These are phyloP conservation scores for Limulus polyphemus DNA, from an alignment of 2,888 invertebrate species.

Conservation along the genomic window DNA sequence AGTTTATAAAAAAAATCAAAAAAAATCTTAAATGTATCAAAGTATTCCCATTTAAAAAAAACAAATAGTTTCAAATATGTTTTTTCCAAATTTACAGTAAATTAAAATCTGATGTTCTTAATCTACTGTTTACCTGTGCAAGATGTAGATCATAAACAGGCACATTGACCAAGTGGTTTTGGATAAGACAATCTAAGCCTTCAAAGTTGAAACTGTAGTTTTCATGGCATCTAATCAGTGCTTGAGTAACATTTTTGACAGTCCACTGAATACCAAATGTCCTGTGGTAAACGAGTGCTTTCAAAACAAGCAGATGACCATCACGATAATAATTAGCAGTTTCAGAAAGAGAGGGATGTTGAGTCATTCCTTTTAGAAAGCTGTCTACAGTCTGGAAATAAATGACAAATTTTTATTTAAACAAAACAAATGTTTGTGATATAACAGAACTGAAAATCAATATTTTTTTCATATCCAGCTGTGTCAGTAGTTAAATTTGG, in stretches of 20 bases:
- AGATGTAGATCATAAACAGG: constrained; percentile 67
- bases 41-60: too few relatives aligned
- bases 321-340: constrained; percentile 63
- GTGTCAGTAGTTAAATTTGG: too few relatives aligned
- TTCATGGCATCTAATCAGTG: constrained; percentile 71
- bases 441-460: too few relatives aligned
- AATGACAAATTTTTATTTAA: neutral
- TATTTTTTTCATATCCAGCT: too few relatives aligned
- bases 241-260: constrained; percentile 73
- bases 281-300: constrained; percentile 71
- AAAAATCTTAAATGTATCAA: too few relatives aligned
- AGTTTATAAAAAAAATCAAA: too few relatives aligned
- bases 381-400: constrained; percentile 63
- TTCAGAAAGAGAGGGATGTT: constrained; percentile 51
- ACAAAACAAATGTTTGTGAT: too few relatives aligned
- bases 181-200: constrained; percentile 74
- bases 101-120: too few relatives aligned
- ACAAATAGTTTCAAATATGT: too few relatives aligned
- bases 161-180: constrained; percentile 65
- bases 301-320: constrained; percentile 71
- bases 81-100: too few relatives aligned
- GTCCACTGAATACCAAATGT: constrained; percentile 83
- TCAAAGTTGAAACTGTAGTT: constrained; percentile 76
- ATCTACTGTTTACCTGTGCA: constrained; percentile 44
- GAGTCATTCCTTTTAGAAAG: constrained; percentile 62